These are phyloP conservation scores for Drosophila lutescens DNA, from an alignment of 2,888 invertebrate genomes.

Conservation along the genomic window DNA sequence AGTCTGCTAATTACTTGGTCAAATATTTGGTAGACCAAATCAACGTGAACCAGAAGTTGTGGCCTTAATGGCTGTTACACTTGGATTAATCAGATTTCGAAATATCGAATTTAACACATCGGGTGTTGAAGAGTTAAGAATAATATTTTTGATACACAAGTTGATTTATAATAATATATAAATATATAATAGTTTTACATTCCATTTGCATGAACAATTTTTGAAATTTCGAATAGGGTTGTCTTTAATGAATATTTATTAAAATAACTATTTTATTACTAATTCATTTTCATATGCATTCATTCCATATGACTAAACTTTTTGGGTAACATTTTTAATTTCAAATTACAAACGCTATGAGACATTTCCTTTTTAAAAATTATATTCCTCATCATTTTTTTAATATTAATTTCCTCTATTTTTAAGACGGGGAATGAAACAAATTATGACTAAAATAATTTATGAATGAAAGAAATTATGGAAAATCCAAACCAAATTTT, in stretches of 20 bases:
- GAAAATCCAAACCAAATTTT: neutral
- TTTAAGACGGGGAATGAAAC: neutral
- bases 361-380: neutral
- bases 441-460: neutral
- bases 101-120: neutral
- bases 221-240: no score
- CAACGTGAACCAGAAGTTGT: constrained; percentile 1
- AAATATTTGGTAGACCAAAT: constrained; percentile 31
- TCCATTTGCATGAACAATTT: no score
- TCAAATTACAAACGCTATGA: neutral
- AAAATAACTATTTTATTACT: neutral
- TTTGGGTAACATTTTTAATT: neutral
- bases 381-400: no score
- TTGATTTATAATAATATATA: no score
- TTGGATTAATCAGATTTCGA: neutral
- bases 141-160: no score
- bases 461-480: neutral
- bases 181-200: no score
- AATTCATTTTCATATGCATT: neutral
- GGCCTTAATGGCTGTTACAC: neutral
- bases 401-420: neutral
- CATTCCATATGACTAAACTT: neutral
- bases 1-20: constrained; percentile 33
- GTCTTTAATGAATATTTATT: no score
- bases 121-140: no score